Evolutionary conservation across 1,140 invertebrate genomes (phyloP), one percentile per base, ranked within the genome.

Genomic region (Ditylenchus dipsaci): DNA sequence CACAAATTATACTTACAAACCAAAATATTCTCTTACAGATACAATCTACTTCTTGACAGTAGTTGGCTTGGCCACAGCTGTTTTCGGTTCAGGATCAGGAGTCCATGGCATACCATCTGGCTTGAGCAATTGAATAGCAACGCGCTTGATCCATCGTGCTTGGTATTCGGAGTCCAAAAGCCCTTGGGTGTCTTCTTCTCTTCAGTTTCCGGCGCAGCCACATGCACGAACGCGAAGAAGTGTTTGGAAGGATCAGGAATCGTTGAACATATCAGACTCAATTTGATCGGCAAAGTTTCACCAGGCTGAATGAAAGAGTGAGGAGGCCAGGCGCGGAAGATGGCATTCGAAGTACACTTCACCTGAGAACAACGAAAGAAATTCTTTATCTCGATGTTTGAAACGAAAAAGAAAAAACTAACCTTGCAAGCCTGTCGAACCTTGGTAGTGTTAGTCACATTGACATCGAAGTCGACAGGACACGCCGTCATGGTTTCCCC

Each of bases 161-260:
- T 74, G n/a, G 56, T 42, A 47, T 9, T 33, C n/a, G 30, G n/a
- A 19, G 71, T 75, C 72, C 72, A 74, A 1, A 75, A 26, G 43
- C 30, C 7, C 56, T 71, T 38, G 19, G 73, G 59, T 15, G 63
- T 33, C 38, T 19, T 73, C 53, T 58, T 15, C 9, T 27, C 38
- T 11, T 76, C 68, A 29, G 56, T 57, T 5, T 72, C 67, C 23
- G 49, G 49, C 30, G 59, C 69, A 19, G 63, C 60, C 19, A 69
- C 63, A 45, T 76, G 74, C 43, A 77, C 74, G 47, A 76, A 43
- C n/a, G 75, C 74, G 57, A 76, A 76, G 74, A 76, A 76, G 71
- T 76, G 74, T 21, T 68, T 76, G 21, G 58, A 47, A 21, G 43
- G 43, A 42, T 74, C 72, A 29, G 72, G 72, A 19, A 73, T 9